Evolutionary conservation across 2,797 vertebrate genomes (phyloP).

Genomic region (Scolopax rusticola): DNA sequence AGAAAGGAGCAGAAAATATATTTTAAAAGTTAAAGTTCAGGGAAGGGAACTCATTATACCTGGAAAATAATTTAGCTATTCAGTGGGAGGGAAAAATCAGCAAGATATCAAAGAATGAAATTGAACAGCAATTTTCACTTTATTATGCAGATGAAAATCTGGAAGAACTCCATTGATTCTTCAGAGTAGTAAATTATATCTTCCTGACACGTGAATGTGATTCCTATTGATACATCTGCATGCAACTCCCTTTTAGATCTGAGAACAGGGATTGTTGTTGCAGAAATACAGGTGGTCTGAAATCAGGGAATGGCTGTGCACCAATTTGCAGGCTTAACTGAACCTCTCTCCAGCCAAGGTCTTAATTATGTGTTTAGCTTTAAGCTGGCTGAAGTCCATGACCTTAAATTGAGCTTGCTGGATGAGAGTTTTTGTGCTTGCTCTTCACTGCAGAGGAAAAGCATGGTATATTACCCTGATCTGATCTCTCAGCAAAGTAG

Average conservation of each 20-base stretch:
- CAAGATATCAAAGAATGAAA: conserved; percentile 26
- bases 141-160: conserved; percentile 45
- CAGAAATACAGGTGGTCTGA: neutral
- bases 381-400: neutral
- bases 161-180: conserved; percentile 1
- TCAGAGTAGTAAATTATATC: conserved; percentile 39
- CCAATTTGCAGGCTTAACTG: neutral
- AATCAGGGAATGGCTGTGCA: neutral
- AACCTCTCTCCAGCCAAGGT: neutral
- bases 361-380: conserved; percentile 22
- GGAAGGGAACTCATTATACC: neutral
- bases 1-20: neutral
- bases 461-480: neutral
- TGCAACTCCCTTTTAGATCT: neutral
- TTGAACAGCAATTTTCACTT: conserved; percentile 43
- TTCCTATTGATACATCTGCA: neutral
- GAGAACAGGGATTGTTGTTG: neutral
- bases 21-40: neutral
- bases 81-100: conserved; percentile 6
- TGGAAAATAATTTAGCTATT: conserved; percentile 40
- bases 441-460: neutral
- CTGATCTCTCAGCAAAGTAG: neutral
- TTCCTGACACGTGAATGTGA: neutral
- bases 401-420: neutral
- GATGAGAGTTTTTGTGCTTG: neutral